These are phyloP conservation scores for Apamea crenata DNA, from an alignment of 2,888 invertebrate species.

Conservation along the genomic window DNA sequence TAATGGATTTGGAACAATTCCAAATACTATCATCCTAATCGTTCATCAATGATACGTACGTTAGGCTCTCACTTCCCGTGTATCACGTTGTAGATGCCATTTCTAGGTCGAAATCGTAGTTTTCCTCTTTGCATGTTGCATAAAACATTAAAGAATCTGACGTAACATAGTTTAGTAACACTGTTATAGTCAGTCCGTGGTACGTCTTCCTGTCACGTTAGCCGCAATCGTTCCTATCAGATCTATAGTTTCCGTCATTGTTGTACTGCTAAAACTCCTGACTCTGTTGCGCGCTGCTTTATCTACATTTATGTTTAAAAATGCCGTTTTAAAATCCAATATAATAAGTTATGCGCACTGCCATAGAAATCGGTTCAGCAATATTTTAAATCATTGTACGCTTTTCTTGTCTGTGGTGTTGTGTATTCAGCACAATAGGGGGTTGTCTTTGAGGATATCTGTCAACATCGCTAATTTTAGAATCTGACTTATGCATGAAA, in stretches of 20 bases:
- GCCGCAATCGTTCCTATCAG: slow-evolving; percentile 36
- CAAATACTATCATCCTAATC: background rate
- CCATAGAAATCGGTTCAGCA: background rate
- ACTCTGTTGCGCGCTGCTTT: background rate
- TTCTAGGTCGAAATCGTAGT: background rate
- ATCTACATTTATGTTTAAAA: slow-evolving; percentile 5
- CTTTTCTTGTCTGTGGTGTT: slow-evolving; percentile 4
- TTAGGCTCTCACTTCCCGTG: background rate
- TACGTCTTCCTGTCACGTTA: slow-evolving; percentile 30
- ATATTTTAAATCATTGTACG: slow-evolving; percentile 35
- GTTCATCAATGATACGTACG: slow-evolving; percentile 9
- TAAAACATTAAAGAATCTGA: slow-evolving; percentile 1
- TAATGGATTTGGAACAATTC: slow-evolving; percentile 14
- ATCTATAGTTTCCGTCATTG: slow-evolving; percentile 31
- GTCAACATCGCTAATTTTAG: slow-evolving; percentile 9
- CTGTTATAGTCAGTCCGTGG: background rate
- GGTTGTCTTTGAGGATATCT: slow-evolving; percentile 15
- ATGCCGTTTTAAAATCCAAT: background rate
- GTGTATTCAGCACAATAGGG: slow-evolving; percentile 12
- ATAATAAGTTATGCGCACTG: background rate
- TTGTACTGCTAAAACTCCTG: background rate
- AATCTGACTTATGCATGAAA: background rate
- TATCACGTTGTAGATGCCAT: slow-evolving; percentile 7
- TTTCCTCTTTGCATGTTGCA: background rate
- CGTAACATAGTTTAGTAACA: slow-evolving; percentile 15